A percentile compares a stretch with the other conserved stretches of the same genome.
Evolutionary conservation across 1,140 invertebrate genomes (phyloP).

Genomic region (Mesaphorura yosii): DNA sequence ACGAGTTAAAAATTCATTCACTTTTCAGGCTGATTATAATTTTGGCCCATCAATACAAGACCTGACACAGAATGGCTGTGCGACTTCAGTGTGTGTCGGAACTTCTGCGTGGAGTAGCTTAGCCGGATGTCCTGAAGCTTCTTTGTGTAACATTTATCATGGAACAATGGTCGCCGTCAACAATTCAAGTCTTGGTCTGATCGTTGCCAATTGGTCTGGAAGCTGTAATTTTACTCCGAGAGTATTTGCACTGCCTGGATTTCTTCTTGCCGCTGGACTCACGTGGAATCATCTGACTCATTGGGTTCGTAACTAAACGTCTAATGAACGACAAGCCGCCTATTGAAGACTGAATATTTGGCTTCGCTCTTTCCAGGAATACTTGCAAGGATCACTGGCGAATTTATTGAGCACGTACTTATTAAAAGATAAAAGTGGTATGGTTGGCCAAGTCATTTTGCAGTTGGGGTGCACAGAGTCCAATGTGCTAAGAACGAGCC

Average conservation of each 20-base stretch:
- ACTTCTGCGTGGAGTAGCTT: conserved; percentile 55
- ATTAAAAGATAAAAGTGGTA: conserved; percentile 43
- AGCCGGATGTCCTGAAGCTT: conserved; percentile 52
- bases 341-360: too few relatives aligned
- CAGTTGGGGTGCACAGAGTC: conserved; percentile 53
- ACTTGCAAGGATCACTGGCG: conserved; percentile 42
- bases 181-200: conserved; percentile 45
- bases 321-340: too few relatives aligned
- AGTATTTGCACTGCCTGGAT: conserved; percentile 54
- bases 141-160: conserved; percentile 49
- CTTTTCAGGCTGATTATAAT: conserved; percentile 52
- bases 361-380: conserved; percentile 37
- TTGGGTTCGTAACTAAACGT: conserved; percentile 36
- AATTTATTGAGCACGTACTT: conserved; percentile 49
- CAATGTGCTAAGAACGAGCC: conserved; percentile 42
- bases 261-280: conserved; percentile 49
- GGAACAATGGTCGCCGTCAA: conserved; percentile 45
- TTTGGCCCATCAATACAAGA: conserved; percentile 48
- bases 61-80: conserved; percentile 43
- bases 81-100: conserved; percentile 49
- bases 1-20: too few relatives aligned
- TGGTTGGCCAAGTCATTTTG: conserved; percentile 46
- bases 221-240: conserved; percentile 51
- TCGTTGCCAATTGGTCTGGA: conserved; percentile 55
- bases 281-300: conserved; percentile 51